These are phyloP conservation scores for Caenorhabditis uteleia DNA, from an alignment of 2,888 invertebrate species.

Conservation along the genomic window DNA sequence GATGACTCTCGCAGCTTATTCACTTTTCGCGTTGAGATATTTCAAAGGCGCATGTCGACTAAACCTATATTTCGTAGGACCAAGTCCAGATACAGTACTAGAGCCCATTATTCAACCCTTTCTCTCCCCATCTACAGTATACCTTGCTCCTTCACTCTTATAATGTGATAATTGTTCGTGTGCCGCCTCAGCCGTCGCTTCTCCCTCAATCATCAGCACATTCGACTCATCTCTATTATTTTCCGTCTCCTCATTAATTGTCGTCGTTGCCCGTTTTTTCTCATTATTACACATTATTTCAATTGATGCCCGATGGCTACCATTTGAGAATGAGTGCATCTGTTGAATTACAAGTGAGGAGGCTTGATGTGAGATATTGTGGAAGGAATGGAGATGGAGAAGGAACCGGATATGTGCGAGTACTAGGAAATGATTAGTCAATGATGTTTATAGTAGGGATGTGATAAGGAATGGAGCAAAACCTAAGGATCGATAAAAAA, in stretches of 20 bases:
- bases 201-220: slow-evolving; percentile 12
- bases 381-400: no score
- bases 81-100: background rate
- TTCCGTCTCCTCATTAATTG: slow-evolving; percentile 2
- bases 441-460: no score
- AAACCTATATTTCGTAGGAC: background rate
- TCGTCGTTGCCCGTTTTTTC: no score
- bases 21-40: background rate
- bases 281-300: no score
- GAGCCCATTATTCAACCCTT: background rate
- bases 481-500: no score
- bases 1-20: background rate
- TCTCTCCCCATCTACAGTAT: background rate
- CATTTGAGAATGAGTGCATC: slow-evolving; percentile 23
- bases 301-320: background rate
- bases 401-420: no score
- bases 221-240: slow-evolving; percentile 19
- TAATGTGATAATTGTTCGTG: slow-evolving; percentile 11
- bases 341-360: background rate
- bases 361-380: no score
- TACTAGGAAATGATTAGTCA: no score
- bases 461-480: no score
- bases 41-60: background rate
- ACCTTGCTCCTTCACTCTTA: slow-evolving; percentile 7
- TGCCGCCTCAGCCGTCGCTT: background rate